phyloP scores from a whole-genome alignment of 2,888 invertebrate species.

The Byasa hedistus region DNA sequence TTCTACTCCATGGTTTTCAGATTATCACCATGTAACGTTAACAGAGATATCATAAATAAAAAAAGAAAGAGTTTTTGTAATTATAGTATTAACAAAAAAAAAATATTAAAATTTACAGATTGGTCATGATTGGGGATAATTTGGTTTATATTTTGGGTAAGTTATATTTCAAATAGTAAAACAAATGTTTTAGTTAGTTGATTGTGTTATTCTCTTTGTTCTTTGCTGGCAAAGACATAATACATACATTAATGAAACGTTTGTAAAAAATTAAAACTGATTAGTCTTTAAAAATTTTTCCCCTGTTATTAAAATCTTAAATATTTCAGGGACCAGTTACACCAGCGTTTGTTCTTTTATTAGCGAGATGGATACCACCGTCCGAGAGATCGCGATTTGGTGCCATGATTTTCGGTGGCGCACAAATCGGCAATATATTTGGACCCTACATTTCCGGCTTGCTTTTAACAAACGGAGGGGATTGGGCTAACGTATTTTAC shows the following conservation, averaged over 20 bases:
- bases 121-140: conserved; percentile 78
- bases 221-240: too few relatives aligned
- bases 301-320: not conserved
- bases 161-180: conserved; percentile 22
- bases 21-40: too few relatives aligned
- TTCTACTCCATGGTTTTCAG: too few relatives aligned
- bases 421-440: conserved; percentile 76
- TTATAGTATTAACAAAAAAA: too few relatives aligned
- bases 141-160: conserved; percentile 77
- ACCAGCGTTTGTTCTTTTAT: conserved; percentile 80
- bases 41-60: too few relatives aligned
- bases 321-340: conserved; percentile 77
- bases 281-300: too few relatives aligned
- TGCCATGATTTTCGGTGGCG: conserved; percentile 81
- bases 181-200: too few relatives aligned
- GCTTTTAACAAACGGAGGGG: conserved; percentile 65
- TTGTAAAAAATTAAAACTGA: too few relatives aligned
- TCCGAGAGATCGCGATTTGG: conserved; percentile 78
- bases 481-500: conserved; percentile 81
- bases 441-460: conserved; percentile 74
- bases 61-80: too few relatives aligned
- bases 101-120: conserved; percentile 55
- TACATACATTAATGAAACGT: too few relatives aligned
- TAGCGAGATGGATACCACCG: conserved; percentile 81
- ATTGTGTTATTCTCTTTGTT: too few relatives aligned